Percentiles rank a stretch among this genome's conserved stretches.
phyloP scores from a whole-genome alignment of 1,140 invertebrate genomes.

The Physella acuta region DNA sequence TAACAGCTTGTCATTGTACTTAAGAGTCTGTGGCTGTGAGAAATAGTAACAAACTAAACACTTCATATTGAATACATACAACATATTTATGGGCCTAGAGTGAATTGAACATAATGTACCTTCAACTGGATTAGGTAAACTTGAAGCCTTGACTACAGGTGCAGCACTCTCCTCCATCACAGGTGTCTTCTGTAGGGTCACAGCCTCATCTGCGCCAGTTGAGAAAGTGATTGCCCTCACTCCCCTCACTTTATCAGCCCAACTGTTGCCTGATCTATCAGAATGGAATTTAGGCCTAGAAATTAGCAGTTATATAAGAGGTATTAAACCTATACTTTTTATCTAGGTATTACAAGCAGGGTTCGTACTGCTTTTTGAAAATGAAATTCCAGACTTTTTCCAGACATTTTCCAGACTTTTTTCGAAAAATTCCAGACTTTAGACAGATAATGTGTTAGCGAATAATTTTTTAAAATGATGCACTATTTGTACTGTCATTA shows the following conservation, averaged over 20 bases:
- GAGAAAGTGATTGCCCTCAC: constrained; percentile 29
- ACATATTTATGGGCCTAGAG: neutral
- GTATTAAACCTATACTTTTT: neutral
- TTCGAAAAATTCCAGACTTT: too few species aligned
- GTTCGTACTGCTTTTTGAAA: neutral
- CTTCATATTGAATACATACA: neutral
- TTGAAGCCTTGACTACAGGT: neutral
- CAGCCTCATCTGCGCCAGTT: neutral
- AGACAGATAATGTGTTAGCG: too few species aligned
- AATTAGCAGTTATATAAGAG: neutral
- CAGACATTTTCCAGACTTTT: too few species aligned
- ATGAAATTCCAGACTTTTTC: neutral
- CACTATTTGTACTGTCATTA: too few species aligned
- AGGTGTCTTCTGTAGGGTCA: too few species aligned
- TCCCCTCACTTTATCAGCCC: constrained; percentile 61
- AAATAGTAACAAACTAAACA: neutral
- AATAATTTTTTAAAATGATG: too few species aligned
- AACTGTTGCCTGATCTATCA: constrained; percentile 46
- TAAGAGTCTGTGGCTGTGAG: too few species aligned
- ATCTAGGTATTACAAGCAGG: neutral
- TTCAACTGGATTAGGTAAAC: neutral
- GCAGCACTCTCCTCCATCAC: neutral
- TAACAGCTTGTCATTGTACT: too few species aligned
- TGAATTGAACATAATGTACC: too few species aligned
- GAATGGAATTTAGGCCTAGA: neutral